These are phyloP conservation scores for Lasioglossum zephyrum DNA, from an alignment of 2,888 invertebrate species.

Conservation along the genomic window DNA sequence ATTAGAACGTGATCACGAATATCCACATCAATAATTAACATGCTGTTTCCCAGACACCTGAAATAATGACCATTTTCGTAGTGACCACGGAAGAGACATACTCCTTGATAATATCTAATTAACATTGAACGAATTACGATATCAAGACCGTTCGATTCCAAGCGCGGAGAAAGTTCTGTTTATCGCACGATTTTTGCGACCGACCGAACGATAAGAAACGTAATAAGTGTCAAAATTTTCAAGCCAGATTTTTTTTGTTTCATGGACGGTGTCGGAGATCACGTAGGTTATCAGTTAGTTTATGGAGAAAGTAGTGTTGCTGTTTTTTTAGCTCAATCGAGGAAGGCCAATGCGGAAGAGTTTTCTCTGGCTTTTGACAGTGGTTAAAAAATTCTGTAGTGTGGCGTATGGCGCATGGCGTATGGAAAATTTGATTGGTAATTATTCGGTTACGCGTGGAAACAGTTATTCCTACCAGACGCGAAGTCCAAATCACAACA, in stretches of 20 bases:
- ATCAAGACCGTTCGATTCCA: neutral
- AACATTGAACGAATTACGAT: constrained; percentile 6
- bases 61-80: neutral
- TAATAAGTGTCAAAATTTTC: constrained; percentile 13
- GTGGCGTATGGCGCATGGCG: neutral
- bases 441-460: neutral
- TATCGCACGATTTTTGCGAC: neutral
- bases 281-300: constrained; percentile 62
- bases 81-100: neutral
- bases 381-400: neutral
- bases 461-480: neutral
- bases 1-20: neutral
- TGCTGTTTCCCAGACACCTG: neutral
- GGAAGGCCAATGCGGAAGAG: constrained; percentile 17
- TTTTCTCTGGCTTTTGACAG: neutral
- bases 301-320: constrained; percentile 34
- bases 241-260: neutral
- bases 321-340: constrained; percentile 1
- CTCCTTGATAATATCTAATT: neutral
- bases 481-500: neutral
- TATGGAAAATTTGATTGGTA: neutral
- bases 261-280: neutral
- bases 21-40: neutral
- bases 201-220: neutral
- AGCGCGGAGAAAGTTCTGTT: constrained; percentile 12